Percentiles rank a stretch among this genome's conserved stretches.
phyloP scores from a whole-genome alignment of 2,113 vertebrate species.

The Tetraodon nigroviridis region DNA sequence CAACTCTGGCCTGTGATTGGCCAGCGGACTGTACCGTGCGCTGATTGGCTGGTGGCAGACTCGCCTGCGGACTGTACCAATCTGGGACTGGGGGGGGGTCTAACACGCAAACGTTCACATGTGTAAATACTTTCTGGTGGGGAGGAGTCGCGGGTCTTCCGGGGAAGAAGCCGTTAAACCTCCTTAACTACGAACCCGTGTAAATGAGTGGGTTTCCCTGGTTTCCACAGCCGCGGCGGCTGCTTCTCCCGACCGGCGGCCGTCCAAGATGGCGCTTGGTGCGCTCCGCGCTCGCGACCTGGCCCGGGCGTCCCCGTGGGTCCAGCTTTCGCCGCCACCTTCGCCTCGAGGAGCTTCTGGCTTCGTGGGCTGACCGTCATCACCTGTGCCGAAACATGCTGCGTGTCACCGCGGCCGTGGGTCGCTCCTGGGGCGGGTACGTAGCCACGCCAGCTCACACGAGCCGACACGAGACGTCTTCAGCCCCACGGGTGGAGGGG shows the following conservation, averaged over 20 bases:
- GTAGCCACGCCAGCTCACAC: constrained; percentile 13
- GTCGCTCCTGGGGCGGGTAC: constrained; percentile 65
- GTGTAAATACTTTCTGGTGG: no score
- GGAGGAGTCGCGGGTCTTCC: no score
- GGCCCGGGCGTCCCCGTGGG: neutral
- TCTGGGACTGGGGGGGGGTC: rapidly evolving
- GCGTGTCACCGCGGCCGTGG: constrained; percentile 43
- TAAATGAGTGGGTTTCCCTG: no score
- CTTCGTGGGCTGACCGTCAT: no score
- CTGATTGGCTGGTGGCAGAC: constrained; percentile 52
- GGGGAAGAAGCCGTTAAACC: rapidly evolving
- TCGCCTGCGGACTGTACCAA: constrained; percentile 54
- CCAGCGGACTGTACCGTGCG: constrained; percentile 5
- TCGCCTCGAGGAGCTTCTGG: neutral
- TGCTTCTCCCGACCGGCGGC: no score
- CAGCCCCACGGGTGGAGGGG: no score
- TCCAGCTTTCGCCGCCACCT: neutral
- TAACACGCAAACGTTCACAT: no score
- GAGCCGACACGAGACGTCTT: no score
- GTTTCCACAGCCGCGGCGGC: no score
- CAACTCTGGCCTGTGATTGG: constrained; percentile 50
- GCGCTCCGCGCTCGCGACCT: neutral
- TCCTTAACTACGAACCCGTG: no score
- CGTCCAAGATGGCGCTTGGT: neutral
- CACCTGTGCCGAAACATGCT: constrained; percentile 42